Evolutionary conservation across 2,888 invertebrate species (phyloP).

Genomic region (Trichogramma evanescens): DNA sequence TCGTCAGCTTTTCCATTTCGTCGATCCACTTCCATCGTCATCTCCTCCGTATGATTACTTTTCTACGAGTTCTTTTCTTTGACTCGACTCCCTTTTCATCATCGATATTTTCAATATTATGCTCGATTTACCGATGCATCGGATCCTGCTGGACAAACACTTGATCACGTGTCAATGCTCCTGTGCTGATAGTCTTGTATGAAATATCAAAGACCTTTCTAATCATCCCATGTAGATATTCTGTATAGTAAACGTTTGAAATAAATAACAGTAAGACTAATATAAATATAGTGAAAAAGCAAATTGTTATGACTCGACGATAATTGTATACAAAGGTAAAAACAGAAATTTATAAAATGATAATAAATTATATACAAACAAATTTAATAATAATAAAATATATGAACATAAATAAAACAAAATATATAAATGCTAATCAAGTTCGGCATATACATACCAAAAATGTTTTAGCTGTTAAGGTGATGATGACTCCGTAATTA

Average conservation of each 20-base stretch:
- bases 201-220: constrained; percentile 21
- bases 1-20: too few species aligned
- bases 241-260: constrained; percentile 42
- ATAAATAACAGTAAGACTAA: too few species aligned
- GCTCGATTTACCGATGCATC: too few species aligned
- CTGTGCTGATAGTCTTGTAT: too few species aligned
- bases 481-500: constrained; percentile 4
- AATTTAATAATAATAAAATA: constrained; percentile 4
- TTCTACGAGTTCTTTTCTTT: too few species aligned
- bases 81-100: too few species aligned
- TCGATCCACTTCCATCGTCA: too few species aligned
- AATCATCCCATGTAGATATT: constrained; percentile 44
- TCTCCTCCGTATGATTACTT: too few species aligned
- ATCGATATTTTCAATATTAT: too few species aligned
- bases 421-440: constrained; percentile 25
- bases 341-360: constrained; percentile 23
- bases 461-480: constrained; percentile 22
- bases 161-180: too few species aligned
- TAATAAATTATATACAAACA: constrained; percentile 19
- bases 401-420: not conserved
- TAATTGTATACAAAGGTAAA: constrained; percentile 34
- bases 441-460: constrained; percentile 32
- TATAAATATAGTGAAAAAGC: too few species aligned
- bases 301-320: constrained; percentile 28
- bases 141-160: too few species aligned